Evolutionary conservation across 2,888 invertebrate species (phyloP).

Genomic region (Ophion ventricosus): DNA sequence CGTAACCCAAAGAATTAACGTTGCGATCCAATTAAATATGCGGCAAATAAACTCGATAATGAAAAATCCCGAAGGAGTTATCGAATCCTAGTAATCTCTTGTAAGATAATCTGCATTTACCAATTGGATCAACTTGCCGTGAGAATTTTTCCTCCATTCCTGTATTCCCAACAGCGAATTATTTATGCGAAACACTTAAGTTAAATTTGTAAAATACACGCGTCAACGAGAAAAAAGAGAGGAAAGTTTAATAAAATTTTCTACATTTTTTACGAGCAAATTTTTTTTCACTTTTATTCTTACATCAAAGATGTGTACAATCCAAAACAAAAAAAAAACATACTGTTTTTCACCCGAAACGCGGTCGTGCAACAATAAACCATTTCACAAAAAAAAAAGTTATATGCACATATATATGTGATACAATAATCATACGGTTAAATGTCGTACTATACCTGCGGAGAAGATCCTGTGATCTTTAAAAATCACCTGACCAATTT

Average conservation of each 20-base stretch:
- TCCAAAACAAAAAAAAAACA: neutral
- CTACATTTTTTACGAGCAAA: slow-evolving; percentile 11
- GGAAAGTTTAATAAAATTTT: slow-evolving; percentile 26
- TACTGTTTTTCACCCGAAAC: no score
- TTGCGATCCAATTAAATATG: neutral
- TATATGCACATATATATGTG: no score
- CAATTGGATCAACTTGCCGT: neutral
- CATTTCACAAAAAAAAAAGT: no score
- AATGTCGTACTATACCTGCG: no score
- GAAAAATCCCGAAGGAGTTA: slow-evolving; percentile 11
- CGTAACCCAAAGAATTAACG: slow-evolving; percentile 54
- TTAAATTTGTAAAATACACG: slow-evolving; percentile 9
- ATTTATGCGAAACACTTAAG: slow-evolving; percentile 29
- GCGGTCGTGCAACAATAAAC: no score
- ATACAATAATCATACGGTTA: no score
- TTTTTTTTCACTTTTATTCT: neutral
- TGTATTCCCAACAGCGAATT: neutral
- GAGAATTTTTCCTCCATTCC: neutral
- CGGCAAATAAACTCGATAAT: neutral
- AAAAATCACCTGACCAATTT: no score
- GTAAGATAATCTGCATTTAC: slow-evolving; percentile 14
- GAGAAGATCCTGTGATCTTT: no score
- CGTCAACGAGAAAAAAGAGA: neutral
- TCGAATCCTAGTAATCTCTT: slow-evolving; percentile 1
- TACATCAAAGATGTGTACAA: neutral